Evolutionary conservation across 2,888 invertebrate genomes (phyloP), one percentile per base, ranked within the genome.

Genomic region (Polyploca ridens): DNA sequence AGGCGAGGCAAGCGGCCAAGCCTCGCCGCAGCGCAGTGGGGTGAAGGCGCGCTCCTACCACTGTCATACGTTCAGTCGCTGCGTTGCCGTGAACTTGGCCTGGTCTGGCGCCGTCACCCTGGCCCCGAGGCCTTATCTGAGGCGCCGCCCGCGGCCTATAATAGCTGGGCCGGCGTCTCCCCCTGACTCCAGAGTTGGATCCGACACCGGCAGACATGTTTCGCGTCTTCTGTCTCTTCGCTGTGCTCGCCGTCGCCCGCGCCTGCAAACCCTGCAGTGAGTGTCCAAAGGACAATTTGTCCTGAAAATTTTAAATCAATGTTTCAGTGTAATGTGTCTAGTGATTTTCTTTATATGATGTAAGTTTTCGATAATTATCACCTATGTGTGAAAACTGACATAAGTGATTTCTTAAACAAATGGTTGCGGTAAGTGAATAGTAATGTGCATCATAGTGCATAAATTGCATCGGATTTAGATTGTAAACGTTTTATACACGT

Each of bases 31-130:
- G 82, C 77, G 83, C 81, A 82, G 83, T 78, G 78, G 54, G 64
- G 63, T 62, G 62, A 72, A 73, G 76, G 72, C 70, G 68, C 70
- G 70, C 69, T 70, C 65, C 78, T 76, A 69, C 69, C 76, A 77
- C 77, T 78, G 85, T 84, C 89, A 87, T 80, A 88, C 89, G 88
- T 83, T 84, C 87, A 82, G 87, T 87, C 84, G 88, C 76, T 87
- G 90, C 88, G 90, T 90, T 82, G 88, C 91, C 93, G 90, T 93
- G 93, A 94, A 91, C 92, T 92, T 93, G 93, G 90, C 91, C 90
- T 87, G 87, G 79, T 87, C 88, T 86, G 61, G 19, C 44, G 82
- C 81, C 73, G 77, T 81, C 89, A 89, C 90, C 90, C 89, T 91
- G 91, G 91, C 91, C 92, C 89, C 87, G 89, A 88, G 86, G 83